Conservation (phyloP, 2,888 invertebrate species). For the Balanococcus diminutus region DNA sequence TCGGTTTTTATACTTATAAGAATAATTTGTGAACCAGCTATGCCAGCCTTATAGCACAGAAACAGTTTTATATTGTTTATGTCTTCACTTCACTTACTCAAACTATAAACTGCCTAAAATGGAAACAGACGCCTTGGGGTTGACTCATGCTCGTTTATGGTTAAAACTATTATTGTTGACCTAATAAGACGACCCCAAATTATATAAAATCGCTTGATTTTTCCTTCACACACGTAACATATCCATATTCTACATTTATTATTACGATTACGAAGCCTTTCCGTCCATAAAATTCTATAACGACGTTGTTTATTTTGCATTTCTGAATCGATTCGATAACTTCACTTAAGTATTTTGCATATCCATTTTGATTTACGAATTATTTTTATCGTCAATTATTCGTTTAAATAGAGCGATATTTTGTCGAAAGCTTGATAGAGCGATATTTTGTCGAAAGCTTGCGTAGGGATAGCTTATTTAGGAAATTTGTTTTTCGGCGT, state of each 20-base stretch:
- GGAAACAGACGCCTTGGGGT: neutral
- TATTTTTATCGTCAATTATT: conserved; percentile 34
- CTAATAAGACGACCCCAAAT: neutral
- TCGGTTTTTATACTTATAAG: conserved; percentile 30
- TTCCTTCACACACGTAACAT: neutral
- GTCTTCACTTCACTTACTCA: neutral
- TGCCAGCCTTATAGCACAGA: conserved; percentile 24
- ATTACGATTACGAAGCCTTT: conserved; percentile 25
- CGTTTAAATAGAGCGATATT: conserved; percentile 1
- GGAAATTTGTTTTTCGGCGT: neutral
- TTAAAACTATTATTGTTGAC: neutral
- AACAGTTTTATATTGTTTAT: conserved; percentile 16
- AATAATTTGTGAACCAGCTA: conserved; percentile 25
- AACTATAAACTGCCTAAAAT: neutral
- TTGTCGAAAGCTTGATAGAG: neutral
- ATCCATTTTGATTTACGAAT: conserved; percentile 26
- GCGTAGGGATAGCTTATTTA: neutral
- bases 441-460: too few relatives aligned
- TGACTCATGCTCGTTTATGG: neutral
- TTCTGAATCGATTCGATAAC: conserved; percentile 2
- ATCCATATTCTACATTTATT: neutral
- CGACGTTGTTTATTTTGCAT: conserved; percentile 33
- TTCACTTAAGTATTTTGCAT: conserved; percentile 18
- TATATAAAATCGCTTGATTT: neutral
- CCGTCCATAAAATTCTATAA: conserved; percentile 34